Conservation (phyloP, 2,113 vertebrate genomes). For the Oreocharis arfaki region DNA sequence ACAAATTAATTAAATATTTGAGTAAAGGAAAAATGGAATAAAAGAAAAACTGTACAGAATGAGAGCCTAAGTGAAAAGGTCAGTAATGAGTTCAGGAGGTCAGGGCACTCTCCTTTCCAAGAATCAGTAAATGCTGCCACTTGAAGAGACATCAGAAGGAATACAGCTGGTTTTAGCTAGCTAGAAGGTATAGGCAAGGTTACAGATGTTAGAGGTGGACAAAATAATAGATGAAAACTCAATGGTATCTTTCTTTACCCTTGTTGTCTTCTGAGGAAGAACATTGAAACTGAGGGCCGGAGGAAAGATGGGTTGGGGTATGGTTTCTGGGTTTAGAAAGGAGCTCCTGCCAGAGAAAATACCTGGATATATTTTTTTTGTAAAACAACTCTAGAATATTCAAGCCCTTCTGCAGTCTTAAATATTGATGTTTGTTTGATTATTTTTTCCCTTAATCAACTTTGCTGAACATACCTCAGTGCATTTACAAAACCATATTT, state of each 20-base stretch:
- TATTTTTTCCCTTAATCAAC: constrained; percentile 30
- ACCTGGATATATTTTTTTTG: neutral
- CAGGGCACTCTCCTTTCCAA: neutral
- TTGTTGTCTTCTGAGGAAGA: neutral
- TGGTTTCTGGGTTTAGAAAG: neutral
- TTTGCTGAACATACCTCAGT: neutral
- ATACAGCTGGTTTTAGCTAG: neutral
- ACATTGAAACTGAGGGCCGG: neutral
- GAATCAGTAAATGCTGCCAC: rapidly evolving
- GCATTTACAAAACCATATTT: constrained; percentile 15
- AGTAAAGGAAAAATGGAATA: neutral
- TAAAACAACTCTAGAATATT: neutral
- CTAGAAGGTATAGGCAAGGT: neutral
- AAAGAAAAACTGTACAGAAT: neutral
- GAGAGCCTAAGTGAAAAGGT: neutral
- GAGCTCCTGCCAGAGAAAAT: neutral
- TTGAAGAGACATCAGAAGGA: neutral
- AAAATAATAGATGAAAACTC: neutral
- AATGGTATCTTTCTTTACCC: neutral
- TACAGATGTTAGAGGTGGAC: neutral
- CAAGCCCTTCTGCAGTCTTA: neutral
- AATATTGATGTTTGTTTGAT: constrained; percentile 28
- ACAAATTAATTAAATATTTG: neutral
- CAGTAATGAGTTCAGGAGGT: neutral
- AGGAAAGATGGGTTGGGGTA: neutral